Evolutionary conservation across 2,888 invertebrate genomes (phyloP).

Genomic region (Torymus aiolomorphi): DNA sequence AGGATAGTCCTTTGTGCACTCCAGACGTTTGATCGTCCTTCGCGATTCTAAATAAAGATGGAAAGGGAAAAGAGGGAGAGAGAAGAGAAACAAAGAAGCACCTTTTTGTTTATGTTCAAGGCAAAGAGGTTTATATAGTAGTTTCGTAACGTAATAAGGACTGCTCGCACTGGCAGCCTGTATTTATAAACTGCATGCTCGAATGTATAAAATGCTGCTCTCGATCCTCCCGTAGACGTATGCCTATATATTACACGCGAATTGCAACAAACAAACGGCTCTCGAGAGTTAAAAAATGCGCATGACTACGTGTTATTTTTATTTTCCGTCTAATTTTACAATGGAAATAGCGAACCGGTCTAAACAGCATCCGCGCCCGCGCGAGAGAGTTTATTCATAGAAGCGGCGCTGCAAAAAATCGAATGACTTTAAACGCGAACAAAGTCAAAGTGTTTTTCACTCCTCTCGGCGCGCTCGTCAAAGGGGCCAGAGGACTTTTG

Average conservation of each 20-base stretch:
- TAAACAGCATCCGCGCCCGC: slow-evolving; percentile 1
- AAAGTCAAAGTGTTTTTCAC: slow-evolving; percentile 50
- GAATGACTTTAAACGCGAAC: slow-evolving; percentile 43
- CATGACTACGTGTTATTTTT: no score
- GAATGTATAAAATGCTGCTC: no score
- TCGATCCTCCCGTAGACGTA: no score
- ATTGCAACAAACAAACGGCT: no score
- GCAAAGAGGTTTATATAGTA: slow-evolving; percentile 6
- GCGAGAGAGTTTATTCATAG: slow-evolving; percentile 47
- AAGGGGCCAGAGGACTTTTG: neutral
- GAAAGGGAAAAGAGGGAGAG: neutral
- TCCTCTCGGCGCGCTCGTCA: slow-evolving; percentile 23
- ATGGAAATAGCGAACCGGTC: slow-evolving; percentile 28
- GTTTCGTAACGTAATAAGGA: slow-evolving; percentile 4
- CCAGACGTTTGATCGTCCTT: neutral
- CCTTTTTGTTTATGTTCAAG: slow-evolving; percentile 21
- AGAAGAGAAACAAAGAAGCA: slow-evolving; percentile 11
- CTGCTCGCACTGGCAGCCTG: no score
- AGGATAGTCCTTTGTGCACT: no score
- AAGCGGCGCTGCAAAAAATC: slow-evolving; percentile 30
- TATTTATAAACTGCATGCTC: no score
- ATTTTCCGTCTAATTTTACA: slow-evolving; percentile 23
- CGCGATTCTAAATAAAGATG: neutral
- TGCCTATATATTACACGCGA: no score
- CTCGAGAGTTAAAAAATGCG: no score